Base-by-base conservation (phyloP, 2,888 invertebrate genomes). In the Lymantria monacha region DNA sequence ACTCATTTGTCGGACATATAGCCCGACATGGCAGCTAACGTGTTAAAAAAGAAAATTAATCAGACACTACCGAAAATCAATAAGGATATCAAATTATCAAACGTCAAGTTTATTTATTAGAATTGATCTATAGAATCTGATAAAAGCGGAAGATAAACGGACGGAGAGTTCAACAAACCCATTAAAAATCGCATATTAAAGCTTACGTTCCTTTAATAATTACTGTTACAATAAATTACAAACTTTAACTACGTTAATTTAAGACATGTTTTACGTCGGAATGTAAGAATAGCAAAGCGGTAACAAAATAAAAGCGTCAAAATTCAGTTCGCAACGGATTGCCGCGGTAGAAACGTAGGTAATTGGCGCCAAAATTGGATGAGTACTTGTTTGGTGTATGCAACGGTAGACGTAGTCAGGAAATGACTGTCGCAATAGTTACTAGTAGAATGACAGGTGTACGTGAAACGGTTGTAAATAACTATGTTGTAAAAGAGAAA, bases 91-190 rank as follows among this genome's bases (percentile, higher is more conserved):
- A 33, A 10, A 33, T 5, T 10, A 2, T 30, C 33, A 33, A 33
- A 3, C 12, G n/a, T 12, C 7, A n/a, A n/a, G 38, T n/a, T 3
- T 38, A n/a, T 5, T 22, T 38, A 38, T 38, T 12, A 5, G n/a
- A 12, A 38, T 7, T 33, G 15, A 55, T 49, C 53, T 51, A 62
- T 59, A 57, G 60, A 50, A 70, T 51, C 54, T 48, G 38, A 53
- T 55, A 50, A 63, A 58, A 53, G 52, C 70, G 63, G 71, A 69
- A 78, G 67, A 76, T 66, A 72, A 63, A 61, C 53, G 53, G 61
- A 55, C 55, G 58, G 57, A 58, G 64, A 76, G 84, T 79, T 81
- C 74, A 82, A 80, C 63, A 74, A 74, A 81, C 85, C 68, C 76
- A 74, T 81, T 68, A 71, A 72, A 66, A 74, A 70, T 63, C 63